Percentiles rank a stretch among this genome's conserved stretches.
phyloP scores from a whole-genome alignment of 2,888 invertebrate genomes.

The Cryptocephalus moraei region DNA sequence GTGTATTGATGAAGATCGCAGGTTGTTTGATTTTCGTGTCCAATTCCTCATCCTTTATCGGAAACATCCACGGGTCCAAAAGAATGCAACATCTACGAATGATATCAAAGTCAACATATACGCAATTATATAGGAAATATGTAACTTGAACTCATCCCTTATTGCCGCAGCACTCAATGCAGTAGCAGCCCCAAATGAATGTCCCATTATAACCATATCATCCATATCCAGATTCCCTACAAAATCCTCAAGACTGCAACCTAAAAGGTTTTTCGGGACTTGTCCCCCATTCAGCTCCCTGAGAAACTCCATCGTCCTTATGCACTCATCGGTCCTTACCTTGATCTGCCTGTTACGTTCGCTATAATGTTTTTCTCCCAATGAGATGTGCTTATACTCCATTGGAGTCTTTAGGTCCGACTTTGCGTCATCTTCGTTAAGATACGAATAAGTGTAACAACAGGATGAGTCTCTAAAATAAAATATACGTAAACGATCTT shows the following conservation, averaged over 20 bases:
- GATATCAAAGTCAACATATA: neutral
- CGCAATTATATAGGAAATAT: too few species aligned
- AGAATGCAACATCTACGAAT: conserved; percentile 39
- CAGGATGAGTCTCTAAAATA: conserved; percentile 34
- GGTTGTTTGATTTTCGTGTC: conserved; percentile 36
- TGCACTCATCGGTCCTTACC: conserved; percentile 42
- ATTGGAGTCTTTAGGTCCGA: conserved; percentile 29
- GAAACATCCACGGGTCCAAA: conserved; percentile 53
- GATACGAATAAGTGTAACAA: conserved; percentile 39
- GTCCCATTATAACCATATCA: conserved; percentile 45
- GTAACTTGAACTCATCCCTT: conserved; percentile 44
- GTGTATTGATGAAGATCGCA: conserved; percentile 46
- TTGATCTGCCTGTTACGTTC: conserved; percentile 38
- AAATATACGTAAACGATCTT: too few species aligned
- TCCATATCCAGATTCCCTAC: conserved; percentile 38
- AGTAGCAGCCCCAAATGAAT: conserved; percentile 58
- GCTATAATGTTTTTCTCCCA: conserved; percentile 34
- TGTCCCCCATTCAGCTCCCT: conserved; percentile 34
- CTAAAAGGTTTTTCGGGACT: conserved; percentile 2
- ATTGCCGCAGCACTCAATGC: conserved; percentile 44
- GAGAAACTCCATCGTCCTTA: conserved; percentile 41
- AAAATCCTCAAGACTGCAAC: conserved; percentile 30
- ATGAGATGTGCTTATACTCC: conserved; percentile 27
- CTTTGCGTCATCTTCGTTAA: conserved; percentile 30
- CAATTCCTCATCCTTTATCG: conserved; percentile 41